Evolutionary conservation across 2,888 invertebrate genomes (phyloP).

Genomic region (Pyrrhosoma nymphula): DNA sequence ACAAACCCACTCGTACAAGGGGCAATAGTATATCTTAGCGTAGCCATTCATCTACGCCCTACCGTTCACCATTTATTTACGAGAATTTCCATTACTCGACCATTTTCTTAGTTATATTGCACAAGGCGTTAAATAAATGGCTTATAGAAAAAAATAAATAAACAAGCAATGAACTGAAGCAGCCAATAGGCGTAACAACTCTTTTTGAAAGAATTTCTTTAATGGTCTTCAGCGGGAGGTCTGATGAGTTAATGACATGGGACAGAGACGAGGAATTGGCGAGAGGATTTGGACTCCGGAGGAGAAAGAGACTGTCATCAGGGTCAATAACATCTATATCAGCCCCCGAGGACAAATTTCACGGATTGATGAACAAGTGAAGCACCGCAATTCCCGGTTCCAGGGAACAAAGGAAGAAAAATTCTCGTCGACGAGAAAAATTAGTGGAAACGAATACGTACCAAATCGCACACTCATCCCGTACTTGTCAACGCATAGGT

Average conservation of each 20-base stretch:
- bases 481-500: not conserved
- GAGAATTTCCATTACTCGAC: no score
- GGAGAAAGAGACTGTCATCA: not conserved
- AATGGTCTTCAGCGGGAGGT: not conserved
- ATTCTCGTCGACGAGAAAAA: not conserved
- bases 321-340: conserved; percentile 23
- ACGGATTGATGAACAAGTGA: not conserved
- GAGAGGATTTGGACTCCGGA: not conserved
- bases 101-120: no score
- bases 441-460: not conserved
- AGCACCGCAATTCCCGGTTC: not conserved
- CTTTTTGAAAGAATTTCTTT: not conserved
- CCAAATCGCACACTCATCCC: not conserved
- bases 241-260: not conserved
- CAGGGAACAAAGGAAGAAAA: not conserved
- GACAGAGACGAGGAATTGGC: not conserved
- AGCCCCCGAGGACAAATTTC: conserved; percentile 22
- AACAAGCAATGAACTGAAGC: no score
- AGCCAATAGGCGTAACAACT: no score
- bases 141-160: no score
- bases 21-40: no score
- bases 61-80: no score
- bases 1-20: no score
- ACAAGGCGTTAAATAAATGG: no score
- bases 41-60: no score